phyloP scores from a whole-genome alignment of 2,797 vertebrate species.

The Lophotriccus pileatus region DNA sequence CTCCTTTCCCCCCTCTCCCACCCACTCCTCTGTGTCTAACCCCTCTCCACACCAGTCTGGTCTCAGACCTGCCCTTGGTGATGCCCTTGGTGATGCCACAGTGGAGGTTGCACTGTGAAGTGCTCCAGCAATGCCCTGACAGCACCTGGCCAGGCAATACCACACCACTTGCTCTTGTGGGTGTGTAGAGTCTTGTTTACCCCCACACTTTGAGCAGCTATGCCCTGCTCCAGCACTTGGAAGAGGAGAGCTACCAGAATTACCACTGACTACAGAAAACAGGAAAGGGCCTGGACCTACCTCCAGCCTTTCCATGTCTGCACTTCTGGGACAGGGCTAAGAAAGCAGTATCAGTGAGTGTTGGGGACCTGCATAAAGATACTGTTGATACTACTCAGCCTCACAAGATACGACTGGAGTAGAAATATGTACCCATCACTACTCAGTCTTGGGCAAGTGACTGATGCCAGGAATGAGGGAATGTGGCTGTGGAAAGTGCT shows the following conservation, averaged over 20 bases:
- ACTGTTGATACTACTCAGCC: not conserved
- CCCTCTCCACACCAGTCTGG: not conserved
- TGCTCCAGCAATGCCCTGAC: not conserved
- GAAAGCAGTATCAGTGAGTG: not conserved
- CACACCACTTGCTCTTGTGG: not conserved
- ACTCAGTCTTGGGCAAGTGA: not conserved
- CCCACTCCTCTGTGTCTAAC: not conserved
- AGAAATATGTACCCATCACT: not conserved
- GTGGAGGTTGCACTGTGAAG: not conserved
- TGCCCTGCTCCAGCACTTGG: not conserved
- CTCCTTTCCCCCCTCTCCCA: not conserved
- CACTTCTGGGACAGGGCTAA: not conserved
- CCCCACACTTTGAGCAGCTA: not conserved
- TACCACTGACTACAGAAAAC: not conserved
- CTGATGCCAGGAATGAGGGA: not conserved
- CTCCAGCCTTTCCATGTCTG: not conserved
- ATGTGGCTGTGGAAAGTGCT: not conserved
- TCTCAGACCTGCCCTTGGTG: not conserved
- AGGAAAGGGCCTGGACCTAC: not conserved
- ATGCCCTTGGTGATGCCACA: accelerated
- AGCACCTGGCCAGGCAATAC: not conserved
- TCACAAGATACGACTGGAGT: not conserved
- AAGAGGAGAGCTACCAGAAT: not conserved
- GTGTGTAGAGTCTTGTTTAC: not conserved
- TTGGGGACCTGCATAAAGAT: not conserved